phyloP scores from a whole-genome alignment of 2,888 invertebrate species.

The Aphidoletes aphidimyza region DNA sequence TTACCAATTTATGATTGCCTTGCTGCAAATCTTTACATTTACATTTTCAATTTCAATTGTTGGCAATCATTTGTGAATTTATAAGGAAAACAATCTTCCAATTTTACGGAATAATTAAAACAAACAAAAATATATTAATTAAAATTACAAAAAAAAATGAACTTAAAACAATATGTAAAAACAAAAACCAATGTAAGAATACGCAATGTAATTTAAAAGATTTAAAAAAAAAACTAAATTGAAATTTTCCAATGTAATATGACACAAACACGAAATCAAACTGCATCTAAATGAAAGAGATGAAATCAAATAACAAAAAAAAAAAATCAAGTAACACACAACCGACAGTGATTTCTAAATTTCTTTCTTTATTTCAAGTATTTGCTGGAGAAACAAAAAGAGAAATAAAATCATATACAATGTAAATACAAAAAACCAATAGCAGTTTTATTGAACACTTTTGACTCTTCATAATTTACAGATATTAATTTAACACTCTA shows the following conservation, averaged over 20 bases:
- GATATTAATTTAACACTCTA: neutral
- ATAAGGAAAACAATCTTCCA: neutral
- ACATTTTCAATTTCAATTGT: neutral
- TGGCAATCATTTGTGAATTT: conserved; percentile 21
- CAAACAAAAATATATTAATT: too few relatives aligned
- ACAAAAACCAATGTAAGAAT: neutral
- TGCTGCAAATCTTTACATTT: neutral
- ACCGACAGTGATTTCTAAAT: neutral
- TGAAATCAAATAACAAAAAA: conserved; percentile 16
- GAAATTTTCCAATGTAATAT: too few relatives aligned
- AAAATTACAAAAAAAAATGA: neutral
- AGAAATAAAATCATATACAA: neutral
- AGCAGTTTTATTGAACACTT: neutral
- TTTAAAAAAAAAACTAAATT: neutral
- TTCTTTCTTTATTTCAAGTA: neutral
- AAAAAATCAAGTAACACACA: neutral
- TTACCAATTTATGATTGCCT: neutral
- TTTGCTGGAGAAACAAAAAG: neutral
- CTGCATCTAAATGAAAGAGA: neutral
- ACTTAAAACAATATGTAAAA: neutral
- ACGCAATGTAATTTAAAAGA: neutral
- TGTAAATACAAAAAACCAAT: neutral
- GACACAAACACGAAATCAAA: neutral
- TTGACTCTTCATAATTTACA: neutral
- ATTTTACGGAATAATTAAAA: neutral